Evolutionary conservation across 2,113 vertebrate genomes (phyloP).

Genomic region (Anarrhichthys ocellatus): DNA sequence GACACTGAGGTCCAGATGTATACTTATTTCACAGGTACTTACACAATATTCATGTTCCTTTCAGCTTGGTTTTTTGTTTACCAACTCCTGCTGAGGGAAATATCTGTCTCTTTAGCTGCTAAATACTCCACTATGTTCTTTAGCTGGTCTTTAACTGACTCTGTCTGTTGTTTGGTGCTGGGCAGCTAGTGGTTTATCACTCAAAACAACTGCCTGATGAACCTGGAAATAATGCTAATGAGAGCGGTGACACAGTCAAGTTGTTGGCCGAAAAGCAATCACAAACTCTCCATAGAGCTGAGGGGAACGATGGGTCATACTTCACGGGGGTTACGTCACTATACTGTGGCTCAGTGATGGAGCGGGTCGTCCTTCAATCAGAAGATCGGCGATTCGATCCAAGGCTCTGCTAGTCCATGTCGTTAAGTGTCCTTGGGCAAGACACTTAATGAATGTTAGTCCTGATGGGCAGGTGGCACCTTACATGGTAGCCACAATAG

Average conservation of each 20-base stretch:
- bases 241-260: not conserved
- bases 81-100: not conserved
- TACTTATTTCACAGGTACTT: slow-evolving; percentile 67
- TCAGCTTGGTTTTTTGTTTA: not conserved
- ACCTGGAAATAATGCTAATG: not conserved
- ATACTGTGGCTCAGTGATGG: no score
- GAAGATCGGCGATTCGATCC: no score
- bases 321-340: not conserved
- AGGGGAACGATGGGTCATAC: not conserved
- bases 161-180: not conserved
- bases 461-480: no score
- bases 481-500: no score
- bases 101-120: not conserved
- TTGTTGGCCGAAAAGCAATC: not conserved
- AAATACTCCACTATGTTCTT: not conserved
- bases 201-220: not conserved
- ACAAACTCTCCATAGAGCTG: not conserved
- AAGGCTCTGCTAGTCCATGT: no score
- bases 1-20: slow-evolving; percentile 60
- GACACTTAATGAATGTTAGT: no score
- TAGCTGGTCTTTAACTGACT: not conserved
- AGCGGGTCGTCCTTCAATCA: no score
- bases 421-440: no score
- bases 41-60: no score
- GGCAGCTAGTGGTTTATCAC: not conserved